Conservation (phyloP, 2,113 vertebrate genomes). For the Eptesicus fuscus region DNA sequence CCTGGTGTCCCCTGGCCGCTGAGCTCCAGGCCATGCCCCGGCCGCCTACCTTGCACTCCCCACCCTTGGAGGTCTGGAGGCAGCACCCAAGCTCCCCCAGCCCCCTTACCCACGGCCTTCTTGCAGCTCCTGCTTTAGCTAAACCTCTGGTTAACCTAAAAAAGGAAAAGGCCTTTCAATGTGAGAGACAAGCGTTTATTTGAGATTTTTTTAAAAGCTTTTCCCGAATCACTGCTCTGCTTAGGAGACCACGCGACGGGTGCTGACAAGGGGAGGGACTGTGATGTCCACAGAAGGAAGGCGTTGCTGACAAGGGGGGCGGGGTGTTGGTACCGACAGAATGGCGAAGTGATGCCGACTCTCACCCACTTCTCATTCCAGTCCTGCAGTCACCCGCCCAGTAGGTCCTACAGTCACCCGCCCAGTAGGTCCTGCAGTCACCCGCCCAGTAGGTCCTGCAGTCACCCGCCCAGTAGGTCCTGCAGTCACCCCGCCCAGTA, state of each 20-base stretch:
- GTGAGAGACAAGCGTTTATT: background rate
- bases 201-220: background rate
- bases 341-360: fast-evolving
- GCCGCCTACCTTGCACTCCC: fast-evolving
- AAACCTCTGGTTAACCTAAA: background rate
- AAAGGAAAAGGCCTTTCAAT: background rate
- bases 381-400: no score
- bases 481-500: no score
- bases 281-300: background rate
- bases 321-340: background rate
- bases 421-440: no score
- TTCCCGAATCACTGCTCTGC: no score
- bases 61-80: no score
- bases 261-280: background rate
- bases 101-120: background rate
- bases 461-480: no score
- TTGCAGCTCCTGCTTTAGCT: background rate
- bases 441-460: no score
- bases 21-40: background rate
- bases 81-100: background rate
- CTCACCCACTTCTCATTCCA: background rate
- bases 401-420: no score
- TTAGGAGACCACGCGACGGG: fast-evolving
- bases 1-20: background rate
- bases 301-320: no score